A percentile compares a stretch with the other conserved stretches of the same genome.
Evolutionary conservation across 2,113 vertebrate genomes (phyloP).

Genomic region (Lampris megalopsis): DNA sequence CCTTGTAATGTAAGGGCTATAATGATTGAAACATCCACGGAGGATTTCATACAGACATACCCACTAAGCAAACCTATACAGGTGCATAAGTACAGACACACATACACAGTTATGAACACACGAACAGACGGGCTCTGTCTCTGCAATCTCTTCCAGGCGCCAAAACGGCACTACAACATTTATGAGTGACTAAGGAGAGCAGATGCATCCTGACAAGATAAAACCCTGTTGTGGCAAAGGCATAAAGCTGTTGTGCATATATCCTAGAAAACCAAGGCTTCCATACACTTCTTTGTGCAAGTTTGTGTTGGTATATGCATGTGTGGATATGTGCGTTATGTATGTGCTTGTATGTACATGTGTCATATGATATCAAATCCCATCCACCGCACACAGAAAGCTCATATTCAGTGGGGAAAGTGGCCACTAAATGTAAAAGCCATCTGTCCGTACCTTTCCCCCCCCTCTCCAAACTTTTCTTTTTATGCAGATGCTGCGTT

Average conservation of each 20-base stretch:
- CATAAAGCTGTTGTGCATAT: conserved; percentile 40
- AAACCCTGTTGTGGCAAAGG: conserved; percentile 53
- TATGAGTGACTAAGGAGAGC: conserved; percentile 40
- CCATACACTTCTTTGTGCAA: conserved; percentile 7
- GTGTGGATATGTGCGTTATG: background rate
- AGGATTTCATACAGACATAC: conserved; percentile 30
- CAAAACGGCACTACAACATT: conserved; percentile 46
- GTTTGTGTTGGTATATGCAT: conserved; percentile 2
- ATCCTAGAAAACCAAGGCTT: conserved; percentile 35
- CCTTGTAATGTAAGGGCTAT: background rate
- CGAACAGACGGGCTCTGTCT: conserved; percentile 11
- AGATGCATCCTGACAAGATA: conserved; percentile 69
- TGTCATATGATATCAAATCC: conserved; percentile 33
- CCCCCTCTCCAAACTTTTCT: background rate
- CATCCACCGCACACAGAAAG: conserved; percentile 38
- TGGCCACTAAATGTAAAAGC: conserved; percentile 18
- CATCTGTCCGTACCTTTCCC: background rate
- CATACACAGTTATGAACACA: conserved; percentile 28
- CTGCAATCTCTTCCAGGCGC: conserved; percentile 35
- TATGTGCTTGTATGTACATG: conserved; percentile 19
- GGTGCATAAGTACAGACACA: conserved; percentile 30
- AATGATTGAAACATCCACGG: background rate
- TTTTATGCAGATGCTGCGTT: background rate
- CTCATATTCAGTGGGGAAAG: conserved; percentile 1
- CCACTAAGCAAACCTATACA: too few relatives aligned